phyloP scores from a whole-genome alignment of 2,113 vertebrate species.

The Dolichallabes microphthalmus region DNA sequence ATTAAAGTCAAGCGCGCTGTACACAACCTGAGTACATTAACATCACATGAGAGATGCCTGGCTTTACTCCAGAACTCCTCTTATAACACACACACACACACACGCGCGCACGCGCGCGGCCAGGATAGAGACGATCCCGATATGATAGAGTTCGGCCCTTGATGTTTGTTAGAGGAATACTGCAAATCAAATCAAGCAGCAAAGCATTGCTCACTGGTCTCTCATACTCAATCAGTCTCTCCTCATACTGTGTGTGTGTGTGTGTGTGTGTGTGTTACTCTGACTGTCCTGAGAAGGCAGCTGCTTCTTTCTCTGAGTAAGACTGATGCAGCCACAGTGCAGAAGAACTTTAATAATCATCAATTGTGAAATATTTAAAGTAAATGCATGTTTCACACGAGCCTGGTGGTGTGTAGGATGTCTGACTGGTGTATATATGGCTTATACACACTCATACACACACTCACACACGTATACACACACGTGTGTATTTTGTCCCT shows the following conservation, averaged over 20 bases:
- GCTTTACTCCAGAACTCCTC: neutral
- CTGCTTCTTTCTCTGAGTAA: conserved; percentile 28
- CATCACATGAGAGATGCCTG: neutral
- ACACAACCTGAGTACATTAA: neutral
- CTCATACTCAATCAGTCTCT: neutral
- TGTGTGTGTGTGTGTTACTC: neutral
- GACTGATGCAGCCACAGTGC: neutral
- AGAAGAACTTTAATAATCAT: neutral
- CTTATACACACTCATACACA: neutral
- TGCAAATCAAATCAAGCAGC: neutral
- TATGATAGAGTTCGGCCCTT: neutral
- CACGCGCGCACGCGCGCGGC: neutral
- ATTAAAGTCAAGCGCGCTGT: neutral
- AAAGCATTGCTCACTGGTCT: neutral
- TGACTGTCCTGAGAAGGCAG: conserved; percentile 37
- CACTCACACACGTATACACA: neutral
- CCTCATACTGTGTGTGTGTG: conserved; percentile 8
- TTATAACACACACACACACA: neutral
- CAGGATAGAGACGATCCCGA: neutral
- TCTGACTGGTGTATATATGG: neutral
- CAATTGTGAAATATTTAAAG: neutral
- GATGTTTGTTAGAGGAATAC: neutral
- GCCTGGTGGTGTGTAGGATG: neutral
- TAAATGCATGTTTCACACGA: neutral
- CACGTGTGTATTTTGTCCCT: neutral